phyloP scores from a whole-genome alignment of 2,888 invertebrate genomes.

The Euproctis similis region DNA sequence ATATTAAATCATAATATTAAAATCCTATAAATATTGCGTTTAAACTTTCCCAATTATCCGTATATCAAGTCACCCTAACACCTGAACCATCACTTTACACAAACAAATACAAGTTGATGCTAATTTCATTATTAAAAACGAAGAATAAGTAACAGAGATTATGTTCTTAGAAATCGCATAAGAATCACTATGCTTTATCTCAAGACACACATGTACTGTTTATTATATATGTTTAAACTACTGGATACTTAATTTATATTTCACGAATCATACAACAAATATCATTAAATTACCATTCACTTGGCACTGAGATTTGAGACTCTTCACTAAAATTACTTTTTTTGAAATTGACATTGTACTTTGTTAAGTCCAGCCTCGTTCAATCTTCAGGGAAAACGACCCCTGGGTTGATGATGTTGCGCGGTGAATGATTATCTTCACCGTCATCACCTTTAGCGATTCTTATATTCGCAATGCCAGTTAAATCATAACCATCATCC shows the following conservation, averaged over 20 bases:
- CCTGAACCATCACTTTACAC: too few species aligned
- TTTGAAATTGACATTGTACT: constrained; percentile 13
- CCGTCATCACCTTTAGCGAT: constrained; percentile 12
- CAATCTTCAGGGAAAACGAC: constrained; percentile 29
- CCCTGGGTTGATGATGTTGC: constrained; percentile 1
- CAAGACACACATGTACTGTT: too few species aligned
- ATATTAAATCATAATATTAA: too few species aligned
- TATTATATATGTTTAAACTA: background rate
- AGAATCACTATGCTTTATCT: too few species aligned
- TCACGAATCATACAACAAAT: constrained; percentile 10
- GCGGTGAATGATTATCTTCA: background rate
- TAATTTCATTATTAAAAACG: too few species aligned
- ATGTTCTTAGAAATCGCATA: too few species aligned
- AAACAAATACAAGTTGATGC: too few species aligned
- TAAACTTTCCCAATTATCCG: too few species aligned
- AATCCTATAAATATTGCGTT: too few species aligned
- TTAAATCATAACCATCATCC: constrained; percentile 20
- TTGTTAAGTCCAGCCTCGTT: background rate
- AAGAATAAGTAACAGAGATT: too few species aligned
- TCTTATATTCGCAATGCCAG: constrained; percentile 23
- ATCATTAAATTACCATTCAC: constrained; percentile 2
- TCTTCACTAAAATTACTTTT: constrained; percentile 2
- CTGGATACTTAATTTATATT: background rate
- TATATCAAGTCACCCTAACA: too few species aligned
- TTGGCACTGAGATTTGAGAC: constrained; percentile 14